Evolutionary conservation across 2,113 vertebrate species (phyloP), one percentile per base, ranked within the genome.

Genomic region (Illadopsis cleaveri): DNA sequence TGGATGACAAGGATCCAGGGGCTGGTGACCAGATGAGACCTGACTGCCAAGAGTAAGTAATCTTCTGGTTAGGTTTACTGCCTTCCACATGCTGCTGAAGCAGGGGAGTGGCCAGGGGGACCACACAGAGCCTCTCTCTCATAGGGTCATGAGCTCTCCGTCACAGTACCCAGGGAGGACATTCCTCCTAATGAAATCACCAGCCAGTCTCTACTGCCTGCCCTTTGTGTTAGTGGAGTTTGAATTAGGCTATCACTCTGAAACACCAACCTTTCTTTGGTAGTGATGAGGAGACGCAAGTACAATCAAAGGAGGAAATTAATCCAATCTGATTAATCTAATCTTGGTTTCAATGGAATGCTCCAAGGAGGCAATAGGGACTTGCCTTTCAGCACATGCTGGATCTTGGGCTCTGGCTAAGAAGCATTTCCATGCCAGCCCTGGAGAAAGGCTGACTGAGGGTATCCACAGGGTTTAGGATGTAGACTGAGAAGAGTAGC

Each of bases 361-460:
- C 12, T 51, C 13, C 23, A 42, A 62, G 56, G 38, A 88, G 27
- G 19, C 7, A 37, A 25, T 0, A 11, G 53, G 35, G 33, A 58
- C 10, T 50, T 72, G 9, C 13, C 58, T 37, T 79, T 56, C 64
- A 79, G 23, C 57, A 9, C 2, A 0, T 28, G 8, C 37, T 71
- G 53, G 38, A 62, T 8, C 38, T 10, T 45, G 30, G 54, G 13
- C 8, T 79, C 47, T 62, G 69, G 25, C 66, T 75, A 12, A 54
- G 48, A 58, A 70, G 12, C 2, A 2, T 76, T 86, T 64, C 35
- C 22, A 40, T 7, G 2, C 21, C 20, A 70, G 60, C 12, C 38
- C 40, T 31, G 21, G 51, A 57, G 38, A 3, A 31, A n/a, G 60
- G n/a, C 28, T 60, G 45, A 33, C 2, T 0, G 0, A 83, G 23